Evolutionary conservation across 2,113 vertebrate species (phyloP).

Genomic region (Passer domesticus): DNA sequence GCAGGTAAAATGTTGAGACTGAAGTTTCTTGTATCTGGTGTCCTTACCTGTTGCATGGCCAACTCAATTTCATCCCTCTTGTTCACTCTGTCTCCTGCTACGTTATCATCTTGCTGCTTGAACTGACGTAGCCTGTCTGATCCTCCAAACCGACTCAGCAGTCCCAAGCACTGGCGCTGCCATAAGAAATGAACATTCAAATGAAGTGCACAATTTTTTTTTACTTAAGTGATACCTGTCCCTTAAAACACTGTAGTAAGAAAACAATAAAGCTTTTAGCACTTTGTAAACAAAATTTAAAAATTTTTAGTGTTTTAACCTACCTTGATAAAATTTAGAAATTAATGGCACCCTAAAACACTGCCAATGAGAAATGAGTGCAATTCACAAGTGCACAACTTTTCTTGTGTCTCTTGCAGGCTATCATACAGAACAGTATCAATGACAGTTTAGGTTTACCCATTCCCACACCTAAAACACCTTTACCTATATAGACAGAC

Average conservation of each 20-base stretch:
- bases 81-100: constrained; percentile 83
- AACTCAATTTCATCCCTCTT: constrained; percentile 89
- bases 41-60: constrained; percentile 90
- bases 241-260: background rate
- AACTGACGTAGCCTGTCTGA: constrained; percentile 87
- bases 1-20: background rate
- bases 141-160: constrained; percentile 89
- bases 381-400: background rate
- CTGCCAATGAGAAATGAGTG: background rate
- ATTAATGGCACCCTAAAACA: background rate
- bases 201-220: background rate
- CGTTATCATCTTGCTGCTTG: constrained; percentile 84
- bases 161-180: constrained; percentile 89
- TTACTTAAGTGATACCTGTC: background rate
- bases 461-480: background rate
- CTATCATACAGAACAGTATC: background rate
- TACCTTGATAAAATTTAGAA: background rate
- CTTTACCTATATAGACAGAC: background rate
- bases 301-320: background rate
- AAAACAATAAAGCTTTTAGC: background rate
- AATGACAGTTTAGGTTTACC: background rate
- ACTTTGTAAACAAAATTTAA: background rate
- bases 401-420: background rate
- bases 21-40: background rate
- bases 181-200: background rate